Conservation (phyloP, 2,888 invertebrate species). For the Xanthostigma xanthostigma region DNA sequence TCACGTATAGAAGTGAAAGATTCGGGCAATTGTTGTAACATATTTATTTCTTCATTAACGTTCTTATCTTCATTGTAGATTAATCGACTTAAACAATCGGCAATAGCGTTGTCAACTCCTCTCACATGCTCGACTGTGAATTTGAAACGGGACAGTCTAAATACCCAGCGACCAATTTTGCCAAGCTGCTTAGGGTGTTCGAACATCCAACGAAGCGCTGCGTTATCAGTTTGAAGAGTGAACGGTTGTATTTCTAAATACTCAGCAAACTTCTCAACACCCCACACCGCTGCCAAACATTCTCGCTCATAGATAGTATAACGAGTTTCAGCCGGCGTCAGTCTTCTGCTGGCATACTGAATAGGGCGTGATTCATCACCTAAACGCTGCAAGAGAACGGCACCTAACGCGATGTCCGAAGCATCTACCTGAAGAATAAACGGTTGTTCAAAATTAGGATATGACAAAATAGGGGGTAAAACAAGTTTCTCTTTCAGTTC, state of each 20-base stretch:
- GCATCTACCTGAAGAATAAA: neutral
- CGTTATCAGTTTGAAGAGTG: too few species aligned
- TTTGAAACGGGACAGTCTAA: too few species aligned
- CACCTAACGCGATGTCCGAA: neutral
- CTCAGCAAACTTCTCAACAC: neutral
- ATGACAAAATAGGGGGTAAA: neutral
- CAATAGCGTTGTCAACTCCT: too few species aligned
- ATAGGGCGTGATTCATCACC: neutral
- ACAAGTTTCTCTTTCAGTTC: neutral
- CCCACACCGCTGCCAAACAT: neutral
- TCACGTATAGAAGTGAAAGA: neutral
- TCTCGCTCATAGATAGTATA: constrained; percentile 1
- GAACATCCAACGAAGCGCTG: too few species aligned
- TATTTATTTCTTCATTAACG: too few species aligned
- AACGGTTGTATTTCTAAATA: neutral
- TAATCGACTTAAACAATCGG: too few species aligned
- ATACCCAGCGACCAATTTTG: too few species aligned
- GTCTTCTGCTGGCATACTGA: neutral
- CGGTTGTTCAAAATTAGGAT: neutral
- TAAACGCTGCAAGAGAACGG: neutral
- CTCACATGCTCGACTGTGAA: too few species aligned
- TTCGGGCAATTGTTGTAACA: too few species aligned
- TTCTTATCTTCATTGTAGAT: too few species aligned
- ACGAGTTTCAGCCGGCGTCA: neutral
- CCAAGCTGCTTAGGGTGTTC: too few species aligned